phyloP scores from a whole-genome alignment of 2,113 vertebrate species.

The Chloebia gouldiae region DNA sequence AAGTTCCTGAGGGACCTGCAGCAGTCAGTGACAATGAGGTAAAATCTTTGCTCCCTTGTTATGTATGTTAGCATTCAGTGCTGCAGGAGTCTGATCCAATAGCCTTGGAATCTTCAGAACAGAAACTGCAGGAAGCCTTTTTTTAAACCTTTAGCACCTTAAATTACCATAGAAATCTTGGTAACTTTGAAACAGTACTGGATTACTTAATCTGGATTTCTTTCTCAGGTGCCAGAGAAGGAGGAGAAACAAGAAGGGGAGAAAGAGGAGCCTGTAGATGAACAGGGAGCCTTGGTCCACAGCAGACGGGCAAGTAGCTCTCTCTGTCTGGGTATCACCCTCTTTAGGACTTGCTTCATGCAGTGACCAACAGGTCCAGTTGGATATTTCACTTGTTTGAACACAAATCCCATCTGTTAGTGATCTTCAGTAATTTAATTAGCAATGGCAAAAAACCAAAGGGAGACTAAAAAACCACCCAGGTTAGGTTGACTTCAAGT shows the following conservation, averaged over 20 bases:
- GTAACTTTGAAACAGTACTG: neutral
- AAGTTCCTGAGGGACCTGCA: conserved; percentile 73
- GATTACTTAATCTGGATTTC: neutral
- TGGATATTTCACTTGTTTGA: neutral
- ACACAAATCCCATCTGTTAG: neutral
- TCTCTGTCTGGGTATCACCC: neutral
- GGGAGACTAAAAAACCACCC: fast-evolving
- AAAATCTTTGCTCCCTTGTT: neutral
- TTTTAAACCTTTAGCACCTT: neutral
- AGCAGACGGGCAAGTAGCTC: conserved; percentile 79
- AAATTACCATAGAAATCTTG: neutral
- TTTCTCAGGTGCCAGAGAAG: conserved; percentile 73
- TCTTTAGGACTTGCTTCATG: neutral
- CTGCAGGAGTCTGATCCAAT: neutral
- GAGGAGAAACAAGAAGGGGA: conserved; percentile 82
- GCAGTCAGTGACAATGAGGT: conserved; percentile 88
- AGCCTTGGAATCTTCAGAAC: neutral
- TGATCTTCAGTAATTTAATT: neutral
- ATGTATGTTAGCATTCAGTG: neutral
- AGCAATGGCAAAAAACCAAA: neutral
- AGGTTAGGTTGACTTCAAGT: neutral
- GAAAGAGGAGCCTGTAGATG: conserved; percentile 83
- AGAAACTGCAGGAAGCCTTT: neutral
- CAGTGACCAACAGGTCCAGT: neutral
- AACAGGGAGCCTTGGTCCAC: conserved; percentile 75